Conservation (phyloP, 1,140 invertebrate genomes). For the Lycorma delicatula region DNA sequence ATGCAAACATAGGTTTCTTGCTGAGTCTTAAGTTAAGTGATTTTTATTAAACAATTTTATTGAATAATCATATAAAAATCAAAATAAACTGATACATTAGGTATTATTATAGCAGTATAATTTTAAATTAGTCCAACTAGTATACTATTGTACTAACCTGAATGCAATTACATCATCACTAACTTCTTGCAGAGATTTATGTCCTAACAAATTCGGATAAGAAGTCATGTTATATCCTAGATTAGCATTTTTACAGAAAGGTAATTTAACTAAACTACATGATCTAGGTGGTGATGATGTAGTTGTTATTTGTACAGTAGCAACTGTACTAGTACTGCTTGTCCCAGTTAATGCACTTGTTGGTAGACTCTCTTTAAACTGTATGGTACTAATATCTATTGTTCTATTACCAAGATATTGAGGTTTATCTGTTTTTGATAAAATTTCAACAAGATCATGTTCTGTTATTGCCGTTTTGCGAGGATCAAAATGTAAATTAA, state of each 20-base stretch:
- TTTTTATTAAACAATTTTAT: too few relatives aligned
- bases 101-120: too few relatives aligned
- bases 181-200: conserved; percentile 53
- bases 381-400: conserved; percentile 54
- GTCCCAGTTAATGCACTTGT: neutral
- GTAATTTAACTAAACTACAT: conserved; percentile 54
- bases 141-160: conserved; percentile 36
- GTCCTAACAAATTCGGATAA: conserved; percentile 70
- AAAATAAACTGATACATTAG: too few relatives aligned
- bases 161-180: conserved; percentile 70
- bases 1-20: too few relatives aligned
- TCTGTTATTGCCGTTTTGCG: conserved; percentile 42
- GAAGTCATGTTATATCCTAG: conserved; percentile 65
- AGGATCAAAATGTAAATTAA: conserved; percentile 60
- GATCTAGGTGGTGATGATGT: conserved; percentile 47
- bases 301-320: too few relatives aligned
- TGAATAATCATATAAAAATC: too few relatives aligned
- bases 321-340: conserved; percentile 14
- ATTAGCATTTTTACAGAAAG: conserved; percentile 57
- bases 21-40: too few relatives aligned
- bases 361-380: conserved; percentile 44
- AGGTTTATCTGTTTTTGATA: conserved; percentile 34
- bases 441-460: conserved; percentile 45
- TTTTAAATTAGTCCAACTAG: too few relatives aligned
- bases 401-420: conserved; percentile 37